These are phyloP conservation scores for Mus spicilegus DNA, from an alignment of 2,113 vertebrate species.

Conservation along the genomic window DNA sequence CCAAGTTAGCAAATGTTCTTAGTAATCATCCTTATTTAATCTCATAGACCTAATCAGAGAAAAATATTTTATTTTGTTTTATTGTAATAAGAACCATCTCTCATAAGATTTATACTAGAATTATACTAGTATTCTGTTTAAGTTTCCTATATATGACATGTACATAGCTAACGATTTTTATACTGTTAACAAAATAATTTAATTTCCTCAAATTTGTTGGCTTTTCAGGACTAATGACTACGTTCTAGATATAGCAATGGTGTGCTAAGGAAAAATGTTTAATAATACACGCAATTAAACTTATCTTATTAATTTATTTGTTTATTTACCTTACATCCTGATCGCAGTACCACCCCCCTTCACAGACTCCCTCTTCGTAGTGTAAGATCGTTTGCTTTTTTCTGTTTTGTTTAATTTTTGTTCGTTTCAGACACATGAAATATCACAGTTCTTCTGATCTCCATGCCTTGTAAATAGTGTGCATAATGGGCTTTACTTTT, in stretches of 20 bases:
- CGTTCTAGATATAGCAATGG: background rate
- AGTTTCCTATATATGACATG: background rate
- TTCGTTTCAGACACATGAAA: background rate
- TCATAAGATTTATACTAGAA: background rate
- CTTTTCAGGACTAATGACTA: background rate
- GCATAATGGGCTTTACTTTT: background rate
- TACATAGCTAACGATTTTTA: background rate
- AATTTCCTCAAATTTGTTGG: conserved; percentile 13
- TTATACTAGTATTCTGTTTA: background rate
- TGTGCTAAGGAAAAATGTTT: background rate
- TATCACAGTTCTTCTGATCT: background rate
- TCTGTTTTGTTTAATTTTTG: background rate
- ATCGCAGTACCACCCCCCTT: too few species aligned
- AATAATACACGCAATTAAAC: background rate
- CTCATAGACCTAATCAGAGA: background rate
- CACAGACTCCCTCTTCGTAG: background rate
- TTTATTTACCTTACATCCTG: too few species aligned
- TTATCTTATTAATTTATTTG: background rate
- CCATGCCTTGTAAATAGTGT: background rate
- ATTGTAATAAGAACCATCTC: background rate
- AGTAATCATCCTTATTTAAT: background rate
- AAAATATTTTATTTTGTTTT: background rate
- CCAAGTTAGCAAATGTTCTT: background rate
- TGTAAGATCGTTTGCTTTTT: background rate
- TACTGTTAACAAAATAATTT: background rate